A percentile compares a stretch with the other conserved stretches of the same genome.
phyloP scores from a whole-genome alignment of 1,140 invertebrate genomes.

The Drosophila carrolli region DNA sequence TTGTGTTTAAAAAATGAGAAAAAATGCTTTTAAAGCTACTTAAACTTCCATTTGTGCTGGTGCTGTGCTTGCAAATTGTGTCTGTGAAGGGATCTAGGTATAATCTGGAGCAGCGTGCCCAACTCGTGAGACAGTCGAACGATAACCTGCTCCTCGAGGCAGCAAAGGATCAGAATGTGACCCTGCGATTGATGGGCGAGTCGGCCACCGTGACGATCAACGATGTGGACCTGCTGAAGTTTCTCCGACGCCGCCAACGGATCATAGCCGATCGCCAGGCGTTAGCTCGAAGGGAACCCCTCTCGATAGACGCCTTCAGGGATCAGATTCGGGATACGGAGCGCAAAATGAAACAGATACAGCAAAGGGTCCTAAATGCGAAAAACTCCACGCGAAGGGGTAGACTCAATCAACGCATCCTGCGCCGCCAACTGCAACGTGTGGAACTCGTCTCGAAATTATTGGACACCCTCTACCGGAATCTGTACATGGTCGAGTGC shows the following conservation, averaged over 20 bases:
- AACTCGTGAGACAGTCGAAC: constrained; percentile 11
- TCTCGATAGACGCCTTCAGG: constrained; percentile 40
- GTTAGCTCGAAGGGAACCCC: constrained; percentile 21
- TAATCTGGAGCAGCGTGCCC: constrained; percentile 4
- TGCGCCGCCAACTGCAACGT: constrained; percentile 48
- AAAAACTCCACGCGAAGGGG: constrained; percentile 31
- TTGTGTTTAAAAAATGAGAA: constrained; percentile 21
- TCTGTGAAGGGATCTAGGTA: not conserved
- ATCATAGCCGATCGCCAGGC: constrained; percentile 10
- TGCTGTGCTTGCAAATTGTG: constrained; percentile 21
- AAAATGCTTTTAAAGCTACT: constrained; percentile 19
- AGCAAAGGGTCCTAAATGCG: constrained; percentile 21
- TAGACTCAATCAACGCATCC: constrained; percentile 9
- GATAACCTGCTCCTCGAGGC: constrained; percentile 55
- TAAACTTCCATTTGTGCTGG: constrained; percentile 1
- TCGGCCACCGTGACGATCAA: constrained; percentile 60
- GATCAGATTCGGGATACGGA: constrained; percentile 49
- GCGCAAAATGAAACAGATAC: constrained; percentile 32
- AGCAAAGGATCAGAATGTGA: constrained; percentile 60
- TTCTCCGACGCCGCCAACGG: constrained; percentile 34
- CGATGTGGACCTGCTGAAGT: constrained; percentile 50
- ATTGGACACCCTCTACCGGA: constrained; percentile 10
- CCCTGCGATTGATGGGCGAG: constrained; percentile 64
- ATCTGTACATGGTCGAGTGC: constrained; percentile 87
- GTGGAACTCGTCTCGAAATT: constrained; percentile 19